Conservation (phyloP, 35 echinoderm and acorn worm species). For the Nesometra sesokonis region DNA sequence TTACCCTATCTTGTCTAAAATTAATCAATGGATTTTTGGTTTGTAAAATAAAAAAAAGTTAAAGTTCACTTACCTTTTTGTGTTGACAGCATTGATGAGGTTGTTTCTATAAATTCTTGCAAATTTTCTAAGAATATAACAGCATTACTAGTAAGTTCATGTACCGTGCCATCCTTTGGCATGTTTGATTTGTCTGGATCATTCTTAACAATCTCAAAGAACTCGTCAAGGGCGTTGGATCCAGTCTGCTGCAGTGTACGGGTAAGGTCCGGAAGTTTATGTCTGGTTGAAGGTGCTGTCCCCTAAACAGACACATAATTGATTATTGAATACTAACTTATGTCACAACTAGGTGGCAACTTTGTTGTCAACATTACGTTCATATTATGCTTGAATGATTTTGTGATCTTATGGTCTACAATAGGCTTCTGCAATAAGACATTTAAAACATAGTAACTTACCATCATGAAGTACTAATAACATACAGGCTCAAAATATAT, state of each 20-base stretch:
- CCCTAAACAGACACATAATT: slow-evolving; percentile 26
- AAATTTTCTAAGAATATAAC: slow-evolving; percentile 83
- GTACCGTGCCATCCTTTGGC: slow-evolving; percentile 95
- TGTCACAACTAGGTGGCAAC: too few species aligned
- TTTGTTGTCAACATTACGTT: background rate
- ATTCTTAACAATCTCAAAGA: slow-evolving; percentile 98
- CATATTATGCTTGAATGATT: too few species aligned
- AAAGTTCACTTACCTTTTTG: slow-evolving; percentile 54
- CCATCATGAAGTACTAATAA: too few species aligned
- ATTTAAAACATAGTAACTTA: too few species aligned
- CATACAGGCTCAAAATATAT: too few species aligned
- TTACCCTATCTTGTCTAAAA: too few species aligned
- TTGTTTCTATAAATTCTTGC: slow-evolving; percentile 75
- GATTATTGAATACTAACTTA: too few species aligned
- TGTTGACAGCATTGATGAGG: slow-evolving; percentile 58
- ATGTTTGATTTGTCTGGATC: slow-evolving; percentile 96
- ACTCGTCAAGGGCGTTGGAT: slow-evolving; percentile 86
- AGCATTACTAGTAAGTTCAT: slow-evolving; percentile 95
- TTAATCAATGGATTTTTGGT: too few species aligned
- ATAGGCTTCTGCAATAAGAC: too few species aligned
- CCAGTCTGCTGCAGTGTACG: slow-evolving; percentile 53
- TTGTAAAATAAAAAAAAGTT: too few species aligned
- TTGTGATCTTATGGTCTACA: too few species aligned
- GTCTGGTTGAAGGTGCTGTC: slow-evolving; percentile 56
- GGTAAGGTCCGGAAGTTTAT: slow-evolving; percentile 52